Evolutionary conservation across 2,888 invertebrate species (phyloP), one percentile per base, ranked within the genome.

Genomic region (Mythimna ferrago): DNA sequence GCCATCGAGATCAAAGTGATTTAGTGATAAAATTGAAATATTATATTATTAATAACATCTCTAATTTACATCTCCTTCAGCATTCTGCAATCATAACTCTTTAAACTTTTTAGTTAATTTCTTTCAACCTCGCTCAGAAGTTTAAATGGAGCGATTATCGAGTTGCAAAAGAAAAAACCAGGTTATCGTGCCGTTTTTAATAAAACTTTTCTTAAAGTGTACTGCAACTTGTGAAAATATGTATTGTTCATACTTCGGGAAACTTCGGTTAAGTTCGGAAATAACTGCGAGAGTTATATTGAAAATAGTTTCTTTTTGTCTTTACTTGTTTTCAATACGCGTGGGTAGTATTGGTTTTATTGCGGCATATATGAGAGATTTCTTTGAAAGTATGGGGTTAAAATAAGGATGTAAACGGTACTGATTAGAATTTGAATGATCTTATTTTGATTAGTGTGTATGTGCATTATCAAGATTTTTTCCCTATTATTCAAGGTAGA

Each of bases 181-280:
- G 71, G 78, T 86, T 89, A 89, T 86, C 83, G 87, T 73, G 32
- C 70, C 84, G 76, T 82, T 87, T 89, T 89, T 89, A 89, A 89
- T 90, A 89, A 86, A 90, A 90, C 83, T 90, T 89, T 81, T 61
- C 57, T 71, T 63, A 38, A 78, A 86, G 73, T 75, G 68, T 70
- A 78, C 64, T 67, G 80, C 21, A 66, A 69, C 32, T 75, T 60
- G 51, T 44, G 53, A 72, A 78, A 78, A 81, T 85, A 73, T 83
- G 76, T 76, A 72, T 76, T 63, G 70, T 80, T 61, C 58, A 19
- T 63, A 65, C 57, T 72, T 60, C 56, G 60, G 11, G n/a, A 56
- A 72, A 73, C 54, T 72, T 60, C 56, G 62, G 11, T 14, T 48
- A 73, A 73, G 54, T 68, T 78, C 38, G 38, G 38, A 38, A 71